These are phyloP conservation scores for Coregonus sp. DNA, from an alignment of 2,797 vertebrate genomes.

Conservation along the genomic window DNA sequence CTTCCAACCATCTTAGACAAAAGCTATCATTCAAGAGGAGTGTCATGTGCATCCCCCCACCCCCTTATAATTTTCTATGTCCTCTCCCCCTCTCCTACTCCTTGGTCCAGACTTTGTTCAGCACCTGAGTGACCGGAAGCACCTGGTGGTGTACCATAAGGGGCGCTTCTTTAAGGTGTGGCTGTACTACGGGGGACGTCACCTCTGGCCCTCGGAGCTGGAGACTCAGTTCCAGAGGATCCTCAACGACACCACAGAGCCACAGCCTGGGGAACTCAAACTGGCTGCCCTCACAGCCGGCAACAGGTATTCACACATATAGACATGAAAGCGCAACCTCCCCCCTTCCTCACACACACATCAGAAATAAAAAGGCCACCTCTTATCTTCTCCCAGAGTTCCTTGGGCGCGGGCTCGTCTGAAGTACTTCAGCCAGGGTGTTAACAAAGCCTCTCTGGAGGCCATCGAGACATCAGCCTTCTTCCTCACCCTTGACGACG, in stretches of 20 bases:
- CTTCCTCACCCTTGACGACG: constrained; percentile 87
- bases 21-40: background rate
- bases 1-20: background rate
- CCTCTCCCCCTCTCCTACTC: background rate
- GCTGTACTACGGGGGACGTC: constrained; percentile 87
- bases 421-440: constrained; percentile 81
- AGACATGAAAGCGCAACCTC: background rate
- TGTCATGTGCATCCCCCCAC: background rate
- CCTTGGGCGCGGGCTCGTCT: constrained; percentile 87
- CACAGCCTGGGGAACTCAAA: constrained; percentile 84
- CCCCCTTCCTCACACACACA: constrained; percentile 1
- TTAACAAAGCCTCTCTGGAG: constrained; percentile 83
- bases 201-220: constrained; percentile 86
- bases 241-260: constrained; percentile 82
- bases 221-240: constrained; percentile 92
- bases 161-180: constrained; percentile 90
- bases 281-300: constrained; percentile 89
- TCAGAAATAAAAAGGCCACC: background rate
- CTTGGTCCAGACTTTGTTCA: constrained; percentile 76
- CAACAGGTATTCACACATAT: constrained; percentile 73
- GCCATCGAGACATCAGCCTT: constrained; percentile 88
- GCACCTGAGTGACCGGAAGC: constrained; percentile 87
- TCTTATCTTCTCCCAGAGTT: constrained; percentile 63
- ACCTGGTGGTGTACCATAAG: constrained; percentile 88
- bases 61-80: background rate